Conservation (phyloP, 2,797 vertebrate species). For the Scolopax rusticola region DNA sequence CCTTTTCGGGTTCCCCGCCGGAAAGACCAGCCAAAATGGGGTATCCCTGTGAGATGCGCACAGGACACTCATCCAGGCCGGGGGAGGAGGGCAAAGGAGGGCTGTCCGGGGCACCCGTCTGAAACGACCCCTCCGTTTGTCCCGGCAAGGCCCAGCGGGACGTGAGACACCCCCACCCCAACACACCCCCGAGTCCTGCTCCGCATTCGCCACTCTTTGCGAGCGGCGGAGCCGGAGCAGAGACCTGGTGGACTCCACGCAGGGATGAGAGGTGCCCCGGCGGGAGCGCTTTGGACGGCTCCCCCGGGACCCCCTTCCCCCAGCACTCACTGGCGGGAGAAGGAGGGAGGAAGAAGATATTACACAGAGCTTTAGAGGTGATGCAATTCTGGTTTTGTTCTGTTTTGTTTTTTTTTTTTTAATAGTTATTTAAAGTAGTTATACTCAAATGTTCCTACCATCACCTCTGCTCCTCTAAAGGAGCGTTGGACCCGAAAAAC, state of each 20-base stretch:
- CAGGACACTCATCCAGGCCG: background rate
- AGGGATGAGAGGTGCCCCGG: accelerated
- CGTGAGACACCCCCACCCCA: accelerated
- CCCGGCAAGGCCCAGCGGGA: background rate
- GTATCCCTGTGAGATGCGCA: accelerated
- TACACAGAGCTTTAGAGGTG: background rate
- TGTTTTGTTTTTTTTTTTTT: no score
- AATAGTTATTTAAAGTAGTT: background rate
- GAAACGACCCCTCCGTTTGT: accelerated
- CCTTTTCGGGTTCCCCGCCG: accelerated
- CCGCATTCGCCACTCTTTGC: accelerated
- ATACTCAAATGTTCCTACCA: background rate
- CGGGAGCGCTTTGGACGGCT: accelerated
- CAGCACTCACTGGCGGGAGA: no score
- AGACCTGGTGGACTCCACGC: accelerated
- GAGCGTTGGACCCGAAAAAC: accelerated
- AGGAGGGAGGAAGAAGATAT: background rate
- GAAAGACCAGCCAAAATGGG: background rate
- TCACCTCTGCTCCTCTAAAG: background rate
- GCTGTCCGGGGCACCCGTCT: background rate
- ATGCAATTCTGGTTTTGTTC: background rate
- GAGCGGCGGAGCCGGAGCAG: background rate
- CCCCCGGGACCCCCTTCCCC: accelerated
- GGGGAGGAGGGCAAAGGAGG: accelerated
- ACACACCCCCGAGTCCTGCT: background rate